Percentiles rank a stretch among this genome's conserved stretches.
Conservation (phyloP, 2,113 vertebrate species). For the Callionymus lyra region DNA sequence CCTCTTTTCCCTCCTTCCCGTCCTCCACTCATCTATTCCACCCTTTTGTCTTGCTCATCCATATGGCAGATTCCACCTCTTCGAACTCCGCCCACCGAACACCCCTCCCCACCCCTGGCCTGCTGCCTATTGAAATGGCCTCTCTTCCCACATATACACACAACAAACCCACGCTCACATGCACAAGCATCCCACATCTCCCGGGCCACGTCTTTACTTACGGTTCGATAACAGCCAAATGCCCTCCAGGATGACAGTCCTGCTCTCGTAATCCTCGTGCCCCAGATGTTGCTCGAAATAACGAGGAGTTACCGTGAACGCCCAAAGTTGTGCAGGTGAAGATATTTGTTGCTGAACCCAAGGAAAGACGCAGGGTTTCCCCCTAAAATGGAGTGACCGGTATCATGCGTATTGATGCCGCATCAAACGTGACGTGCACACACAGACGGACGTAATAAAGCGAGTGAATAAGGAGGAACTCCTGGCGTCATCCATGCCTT, state of each 20-base stretch:
- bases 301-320: conserved; percentile 36
- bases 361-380: too few species aligned
- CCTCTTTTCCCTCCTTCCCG: conserved; percentile 23
- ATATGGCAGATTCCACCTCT: conserved; percentile 49
- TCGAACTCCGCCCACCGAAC: too few species aligned
- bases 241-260: conserved; percentile 30
- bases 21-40: conserved; percentile 24
- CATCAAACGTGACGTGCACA: too few species aligned
- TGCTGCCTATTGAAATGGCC: conserved; percentile 44
- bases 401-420: too few species aligned
- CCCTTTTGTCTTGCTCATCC: conserved; percentile 47
- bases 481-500: conserved; percentile 33
- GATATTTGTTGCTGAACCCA: too few species aligned
- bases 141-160: conserved; percentile 31
- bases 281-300: conserved; percentile 54
- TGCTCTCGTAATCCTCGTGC: conserved; percentile 22
- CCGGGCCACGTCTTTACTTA: conserved; percentile 55
- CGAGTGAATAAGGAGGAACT: conserved; percentile 43
- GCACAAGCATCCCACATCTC: conserved; percentile 47
- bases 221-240: conserved; percentile 42
- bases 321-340: conserved; percentile 26
- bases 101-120: conserved; percentile 33
- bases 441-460: too few species aligned
- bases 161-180: conserved; percentile 42
- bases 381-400: too few species aligned